Evolutionary conservation across 2,888 invertebrate genomes (phyloP), one percentile per base, ranked within the genome.

Genomic region (Antheraea yamamai): DNA sequence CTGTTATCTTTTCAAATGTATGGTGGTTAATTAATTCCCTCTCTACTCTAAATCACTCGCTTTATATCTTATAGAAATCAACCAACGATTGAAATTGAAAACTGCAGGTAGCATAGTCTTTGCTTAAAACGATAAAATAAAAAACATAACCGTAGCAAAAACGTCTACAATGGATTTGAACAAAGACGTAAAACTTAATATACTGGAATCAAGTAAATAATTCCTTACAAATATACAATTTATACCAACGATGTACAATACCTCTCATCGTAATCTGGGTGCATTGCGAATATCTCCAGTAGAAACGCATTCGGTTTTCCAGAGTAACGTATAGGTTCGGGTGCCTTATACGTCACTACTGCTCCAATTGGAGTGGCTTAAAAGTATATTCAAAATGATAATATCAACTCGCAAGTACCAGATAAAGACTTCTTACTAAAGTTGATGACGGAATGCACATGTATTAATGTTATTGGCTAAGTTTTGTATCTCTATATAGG

Each of bases 261-360:
- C 95, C 88, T 95, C 81, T 95, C 95, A 78, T 96, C 96, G 78
- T 96, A 95, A 64, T 94, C 92, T 1, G 92, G 88, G 66, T 95
- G 89, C 81, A 95, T 93, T 4, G 96, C 96, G 76, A 96, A 96
- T 30, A 97, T 83, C 83, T 97, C 96, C 47, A 97, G 80, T 0
- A 95, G 87, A 81, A 97, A 96, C 0, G 96, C 97, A 83, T 96
- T 96, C 0, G 93, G 87, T 18, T 89, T 82, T 0, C 96, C 96
- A 0, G 84, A 77, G 80, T 89, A 94, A 1, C 89, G 87, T 1
- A 79, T 78, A 0, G 88, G 85, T n/a, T 91, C 90, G 0, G 85
- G 82, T 20, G 78, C 75, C 70, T 80, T 81, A 52, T 39, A 76
- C 4, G 73, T 1, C 6, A 39, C 30, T n/a, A 71, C 1, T 8